A percentile compares a stretch with the other conserved stretches of the same genome.
Conservation (phyloP, 2,888 invertebrate genomes). For the Glaucopsyche alexis region DNA sequence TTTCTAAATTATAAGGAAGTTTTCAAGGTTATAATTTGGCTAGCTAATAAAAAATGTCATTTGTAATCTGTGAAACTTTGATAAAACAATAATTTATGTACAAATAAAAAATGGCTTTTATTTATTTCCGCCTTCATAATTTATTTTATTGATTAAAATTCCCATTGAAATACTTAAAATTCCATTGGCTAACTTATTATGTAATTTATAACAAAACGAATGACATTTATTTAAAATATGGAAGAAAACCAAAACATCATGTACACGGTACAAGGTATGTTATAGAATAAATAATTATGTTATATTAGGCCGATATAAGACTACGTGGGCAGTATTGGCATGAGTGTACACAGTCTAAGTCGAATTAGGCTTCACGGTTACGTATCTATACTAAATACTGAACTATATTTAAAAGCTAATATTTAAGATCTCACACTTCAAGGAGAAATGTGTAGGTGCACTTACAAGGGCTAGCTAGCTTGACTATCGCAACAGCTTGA, state of each 20-base stretch:
- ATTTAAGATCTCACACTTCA: not conserved
- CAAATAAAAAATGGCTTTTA: not conserved
- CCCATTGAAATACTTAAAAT: not conserved
- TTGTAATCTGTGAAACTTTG: not conserved
- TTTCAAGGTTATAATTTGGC: not conserved
- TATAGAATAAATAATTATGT: not conserved
- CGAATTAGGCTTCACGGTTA: slow-evolving; percentile 1
- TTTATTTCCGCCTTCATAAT: not conserved
- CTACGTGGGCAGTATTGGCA: slow-evolving; percentile 8
- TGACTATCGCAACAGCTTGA: too few species aligned
- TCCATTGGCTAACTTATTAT: not conserved
- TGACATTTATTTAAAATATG: not conserved
- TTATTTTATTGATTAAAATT: not conserved
- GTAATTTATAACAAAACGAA: not conserved
- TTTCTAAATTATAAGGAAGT: not conserved
- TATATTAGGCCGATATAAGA: slow-evolving; percentile 8
- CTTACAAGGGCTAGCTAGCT: not conserved
- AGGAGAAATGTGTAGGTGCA: not conserved
- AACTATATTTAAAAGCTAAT: slow-evolving; percentile 7
- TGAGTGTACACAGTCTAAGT: slow-evolving; percentile 8
- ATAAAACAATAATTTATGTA: not conserved
- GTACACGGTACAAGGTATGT: not conserved
- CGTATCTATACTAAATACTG: slow-evolving; percentile 13
- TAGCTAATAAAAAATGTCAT: not conserved
- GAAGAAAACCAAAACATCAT: not conserved